Percentiles rank a stretch among this genome's conserved stretches.
phyloP scores from a whole-genome alignment of 2,888 invertebrate genomes.

The Tuberolachnus salignus region DNA sequence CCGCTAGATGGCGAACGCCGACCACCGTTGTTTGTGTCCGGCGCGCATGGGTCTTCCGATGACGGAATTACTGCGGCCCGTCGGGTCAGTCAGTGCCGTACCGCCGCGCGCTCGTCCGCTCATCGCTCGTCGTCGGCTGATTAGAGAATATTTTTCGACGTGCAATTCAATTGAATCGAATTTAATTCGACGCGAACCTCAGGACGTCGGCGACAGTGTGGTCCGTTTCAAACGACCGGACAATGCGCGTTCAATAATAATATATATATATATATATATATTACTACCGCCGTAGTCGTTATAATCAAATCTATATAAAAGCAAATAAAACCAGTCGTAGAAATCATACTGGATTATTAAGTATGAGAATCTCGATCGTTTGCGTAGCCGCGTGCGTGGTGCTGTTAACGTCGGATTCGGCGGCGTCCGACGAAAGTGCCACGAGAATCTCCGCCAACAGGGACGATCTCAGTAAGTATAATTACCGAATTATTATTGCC shows the following conservation, averaged over 20 bases:
- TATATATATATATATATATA: too few relatives aligned
- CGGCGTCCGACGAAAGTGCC: background rate
- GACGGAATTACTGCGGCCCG: background rate
- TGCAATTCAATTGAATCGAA: too few relatives aligned
- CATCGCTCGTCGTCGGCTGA: too few relatives aligned
- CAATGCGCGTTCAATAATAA: background rate
- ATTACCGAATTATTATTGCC: background rate
- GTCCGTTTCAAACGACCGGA: background rate
- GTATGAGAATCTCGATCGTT: constrained; percentile 4
- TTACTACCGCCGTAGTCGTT: too few relatives aligned
- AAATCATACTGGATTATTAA: too few relatives aligned
- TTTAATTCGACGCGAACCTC: background rate
- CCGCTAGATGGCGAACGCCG: constrained; percentile 7
- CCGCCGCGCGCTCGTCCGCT: too few relatives aligned
- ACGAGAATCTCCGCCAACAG: background rate
- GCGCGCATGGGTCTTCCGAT: constrained; percentile 9
- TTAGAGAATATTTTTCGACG: too few relatives aligned
- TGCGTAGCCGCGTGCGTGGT: background rate
- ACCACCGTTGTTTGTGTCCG: background rate
- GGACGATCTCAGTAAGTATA: constrained; percentile 28
- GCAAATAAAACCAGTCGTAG: too few relatives aligned
- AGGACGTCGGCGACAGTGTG: too few relatives aligned
- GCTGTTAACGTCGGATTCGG: background rate
- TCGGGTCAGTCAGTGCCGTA: too few relatives aligned
- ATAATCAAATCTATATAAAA: background rate